Evolutionary conservation across 2,797 vertebrate species (phyloP), one percentile per base, ranked within the genome.

Genomic region (Atherinosoma microstoma): DNA sequence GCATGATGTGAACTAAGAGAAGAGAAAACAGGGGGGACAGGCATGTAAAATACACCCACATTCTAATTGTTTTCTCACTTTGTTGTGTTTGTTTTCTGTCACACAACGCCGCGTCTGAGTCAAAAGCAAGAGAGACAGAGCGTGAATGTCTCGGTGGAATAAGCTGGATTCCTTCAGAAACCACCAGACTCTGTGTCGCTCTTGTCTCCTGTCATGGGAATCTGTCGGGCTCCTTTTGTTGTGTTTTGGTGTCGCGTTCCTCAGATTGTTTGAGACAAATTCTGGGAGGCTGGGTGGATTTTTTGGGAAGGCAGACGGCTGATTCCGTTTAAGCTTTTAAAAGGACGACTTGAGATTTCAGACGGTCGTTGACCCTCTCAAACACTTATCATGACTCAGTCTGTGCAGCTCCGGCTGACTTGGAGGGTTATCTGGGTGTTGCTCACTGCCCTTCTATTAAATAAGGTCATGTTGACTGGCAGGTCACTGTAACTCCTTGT

Each of bases 161-260:
- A 71, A 79, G 62, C 12, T 40, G 51, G 66, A 88, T 88, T 90
- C 82, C 65, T 88, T 61, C 27, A 32, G 42, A 84, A 93, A 92
- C 85, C 89, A 79, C 90, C 51, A 88, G 90, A 88, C 89, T 92
- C 51, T 35, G 72, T 79, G 86, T 81, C 73, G 75, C 88, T 88
- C 63, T 79, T n/a, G 51, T 67, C 68, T 76, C 53, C 70, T 53
- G 67, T 73, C 84, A 73, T 82, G 84, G 71, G 86, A 91, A 87
- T 85, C 49, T 59, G 61, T 64, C 29, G 51, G 63, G 59, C 45
- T 80, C 58, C 38, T 75, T 84, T 68, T 87, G 75, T 83, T 66
- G 67, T 47, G 45, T 76, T 88, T 86, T 69, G 72, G 80, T 68
- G 84, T 87, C 78, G 54, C 80, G 82, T 84, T 83, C n/a, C 68